Evolutionary conservation across 2,888 invertebrate species (phyloP), one percentile per base, ranked within the genome.

Genomic region (Lycia hirtaria): DNA sequence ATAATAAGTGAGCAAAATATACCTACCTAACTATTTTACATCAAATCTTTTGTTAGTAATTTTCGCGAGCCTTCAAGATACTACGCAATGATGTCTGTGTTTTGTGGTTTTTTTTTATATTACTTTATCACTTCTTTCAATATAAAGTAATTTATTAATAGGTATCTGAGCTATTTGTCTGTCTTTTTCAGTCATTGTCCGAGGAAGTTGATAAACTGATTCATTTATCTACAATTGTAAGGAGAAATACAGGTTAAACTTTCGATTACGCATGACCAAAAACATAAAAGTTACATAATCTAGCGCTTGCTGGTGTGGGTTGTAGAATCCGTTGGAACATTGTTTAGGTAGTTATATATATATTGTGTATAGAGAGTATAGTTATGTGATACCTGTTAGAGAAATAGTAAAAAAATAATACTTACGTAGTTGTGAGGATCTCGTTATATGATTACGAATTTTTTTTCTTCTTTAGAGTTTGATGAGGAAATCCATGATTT

Each of bases 191-290:
- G 53, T 37, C 14, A 30, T 40, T 30, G 38, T 37, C 17, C n/a
- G 22, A 30, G 37, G n/a, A 15, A 9, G 30, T 40, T 44, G 50
- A 56, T n/a, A 40, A 51, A 56, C 37, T 43, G 55, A 43, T 35
- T 41, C 24, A 55, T 55, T 55, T 41, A 37, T 55, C 41, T 40
- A 33, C 57, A 30, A 44, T 56, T 56, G 56, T 44, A 37, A 32
- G 12, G 32, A 55, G 47, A 49, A 40, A 50, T 56, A 54, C 47
- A 14, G 44, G 33, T 53, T 48, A 32, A 52, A 58, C 57, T 58
- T 58, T 58, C 57, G 52, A 58, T 58, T 52, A 58, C 57, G 57
- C 37, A 53, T 32, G 48, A 43, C 33, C 47, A 37, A 51, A 57
- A 47, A 52, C 50, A 47, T 35, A 47, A 47, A 17, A 35, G 57